Conservation (phyloP, 2,888 invertebrate genomes). For the Xanthia icteritia region DNA sequence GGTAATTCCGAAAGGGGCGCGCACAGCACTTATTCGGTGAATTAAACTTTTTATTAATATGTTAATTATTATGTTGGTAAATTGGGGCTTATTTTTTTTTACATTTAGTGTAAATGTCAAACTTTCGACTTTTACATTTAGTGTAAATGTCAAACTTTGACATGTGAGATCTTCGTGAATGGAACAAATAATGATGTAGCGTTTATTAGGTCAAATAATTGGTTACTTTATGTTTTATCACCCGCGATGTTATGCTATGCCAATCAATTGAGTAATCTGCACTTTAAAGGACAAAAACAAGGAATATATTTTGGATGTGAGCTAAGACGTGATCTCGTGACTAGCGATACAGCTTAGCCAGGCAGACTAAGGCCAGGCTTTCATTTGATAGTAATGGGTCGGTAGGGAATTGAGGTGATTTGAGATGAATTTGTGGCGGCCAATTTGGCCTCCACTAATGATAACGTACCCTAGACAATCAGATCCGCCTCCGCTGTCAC, state of each 20-base stretch:
- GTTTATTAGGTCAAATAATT: neutral
- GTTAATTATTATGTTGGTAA: constrained; percentile 59
- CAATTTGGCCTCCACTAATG: too few relatives aligned
- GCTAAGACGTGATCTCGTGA: too few relatives aligned
- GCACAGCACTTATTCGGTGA: constrained; percentile 60
- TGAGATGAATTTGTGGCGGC: too few relatives aligned
- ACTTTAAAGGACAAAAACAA: neutral
- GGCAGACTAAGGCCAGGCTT: too few relatives aligned
- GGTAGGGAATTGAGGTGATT: too few relatives aligned
- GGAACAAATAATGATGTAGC: neutral
- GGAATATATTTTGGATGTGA: too few relatives aligned
- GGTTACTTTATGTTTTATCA: neutral
- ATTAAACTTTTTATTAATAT: constrained; percentile 67
- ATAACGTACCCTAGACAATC: too few relatives aligned
- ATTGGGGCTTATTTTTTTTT: constrained; percentile 23
- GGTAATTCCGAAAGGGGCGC: constrained; percentile 58
- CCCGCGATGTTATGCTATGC: neutral
- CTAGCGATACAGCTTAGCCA: too few relatives aligned
- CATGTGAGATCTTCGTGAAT: neutral
- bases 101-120: neutral
- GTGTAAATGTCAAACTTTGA: neutral
- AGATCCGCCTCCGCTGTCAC: too few relatives aligned
- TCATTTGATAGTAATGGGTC: too few relatives aligned
- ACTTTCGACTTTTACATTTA: neutral
- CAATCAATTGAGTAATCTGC: neutral